Conservation (phyloP, 2,888 invertebrate species). For the Drosophila anomelani region DNA sequence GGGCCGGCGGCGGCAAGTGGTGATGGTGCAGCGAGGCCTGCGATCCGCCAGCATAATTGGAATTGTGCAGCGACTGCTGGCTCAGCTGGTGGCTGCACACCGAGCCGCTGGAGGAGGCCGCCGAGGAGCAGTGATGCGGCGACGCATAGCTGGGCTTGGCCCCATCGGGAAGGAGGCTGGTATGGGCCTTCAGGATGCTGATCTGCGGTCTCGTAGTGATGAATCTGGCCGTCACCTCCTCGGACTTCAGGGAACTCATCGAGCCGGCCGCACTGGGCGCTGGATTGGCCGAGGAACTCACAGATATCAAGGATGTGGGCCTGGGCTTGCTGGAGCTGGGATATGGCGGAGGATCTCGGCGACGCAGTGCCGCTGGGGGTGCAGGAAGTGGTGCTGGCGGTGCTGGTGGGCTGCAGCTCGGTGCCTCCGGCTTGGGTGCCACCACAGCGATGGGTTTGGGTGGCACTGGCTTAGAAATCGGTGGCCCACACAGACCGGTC, state of each 20-base stretch:
- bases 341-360: constrained; percentile 89
- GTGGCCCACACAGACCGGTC: constrained; percentile 84
- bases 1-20: constrained; percentile 38
- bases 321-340: constrained; percentile 85
- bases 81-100: constrained; percentile 75
- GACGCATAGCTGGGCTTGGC: constrained; percentile 87
- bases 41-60: constrained; percentile 80
- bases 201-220: constrained; percentile 92
- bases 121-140: constrained; percentile 82
- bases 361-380: constrained; percentile 55
- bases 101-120: constrained; percentile 76
- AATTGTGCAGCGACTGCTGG: constrained; percentile 80
- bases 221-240: constrained; percentile 91
- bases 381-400: constrained; percentile 29
- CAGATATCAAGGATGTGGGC: constrained; percentile 84
- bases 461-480: constrained; percentile 44
- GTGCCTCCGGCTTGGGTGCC: constrained; percentile 44
- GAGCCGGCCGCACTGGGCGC: constrained; percentile 83
- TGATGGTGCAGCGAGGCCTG: constrained; percentile 71
- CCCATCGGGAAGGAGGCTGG: constrained; percentile 88
- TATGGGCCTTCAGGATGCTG: constrained; percentile 91
- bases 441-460: constrained; percentile 43
- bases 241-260: constrained; percentile 85
- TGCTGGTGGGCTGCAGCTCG: constrained; percentile 42
- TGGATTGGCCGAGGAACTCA: constrained; percentile 75